These are phyloP conservation scores for Thamnaconus septentrionalis DNA, from an alignment of 2,113 vertebrate genomes.

Conservation along the genomic window DNA sequence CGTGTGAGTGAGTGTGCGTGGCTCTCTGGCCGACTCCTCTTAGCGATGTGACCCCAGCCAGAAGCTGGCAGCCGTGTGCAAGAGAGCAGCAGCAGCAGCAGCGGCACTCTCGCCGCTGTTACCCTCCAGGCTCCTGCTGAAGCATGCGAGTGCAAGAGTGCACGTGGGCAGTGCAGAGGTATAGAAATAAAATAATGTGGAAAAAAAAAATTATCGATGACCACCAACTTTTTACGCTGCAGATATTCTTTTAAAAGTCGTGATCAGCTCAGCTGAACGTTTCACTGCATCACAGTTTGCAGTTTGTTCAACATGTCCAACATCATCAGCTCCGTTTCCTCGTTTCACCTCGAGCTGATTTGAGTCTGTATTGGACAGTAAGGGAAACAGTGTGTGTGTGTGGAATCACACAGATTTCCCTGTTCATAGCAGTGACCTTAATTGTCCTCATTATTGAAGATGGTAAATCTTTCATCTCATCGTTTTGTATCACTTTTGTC, in stretches of 20 bases:
- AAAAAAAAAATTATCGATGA: constrained; percentile 14
- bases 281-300: too few species aligned
- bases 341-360: too few species aligned
- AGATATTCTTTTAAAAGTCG: not conserved
- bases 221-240: constrained; percentile 15
- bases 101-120: constrained; percentile 5
- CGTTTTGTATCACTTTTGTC: too few species aligned
- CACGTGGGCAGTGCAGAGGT: constrained; percentile 13
- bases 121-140: constrained; percentile 9
- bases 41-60: constrained; percentile 36
- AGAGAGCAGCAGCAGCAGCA: constrained; percentile 15
- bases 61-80: constrained; percentile 15
- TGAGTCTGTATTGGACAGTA: too few species aligned
- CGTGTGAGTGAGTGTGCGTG: constrained; percentile 26
- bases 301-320: too few species aligned
- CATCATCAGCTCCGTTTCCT: too few species aligned
- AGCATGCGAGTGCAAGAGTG: constrained; percentile 2
- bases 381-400: too few species aligned
- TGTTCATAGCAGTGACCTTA: too few species aligned
- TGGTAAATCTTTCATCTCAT: too few species aligned
- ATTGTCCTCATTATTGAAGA: too few species aligned
- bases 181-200: not conserved
- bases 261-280: too few species aligned
- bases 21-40: constrained; percentile 51
- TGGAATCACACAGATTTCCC: too few species aligned